Evolutionary conservation across 2,888 invertebrate species (phyloP), one percentile per base, ranked within the genome.

Genomic region (Athrips mouffetella): DNA sequence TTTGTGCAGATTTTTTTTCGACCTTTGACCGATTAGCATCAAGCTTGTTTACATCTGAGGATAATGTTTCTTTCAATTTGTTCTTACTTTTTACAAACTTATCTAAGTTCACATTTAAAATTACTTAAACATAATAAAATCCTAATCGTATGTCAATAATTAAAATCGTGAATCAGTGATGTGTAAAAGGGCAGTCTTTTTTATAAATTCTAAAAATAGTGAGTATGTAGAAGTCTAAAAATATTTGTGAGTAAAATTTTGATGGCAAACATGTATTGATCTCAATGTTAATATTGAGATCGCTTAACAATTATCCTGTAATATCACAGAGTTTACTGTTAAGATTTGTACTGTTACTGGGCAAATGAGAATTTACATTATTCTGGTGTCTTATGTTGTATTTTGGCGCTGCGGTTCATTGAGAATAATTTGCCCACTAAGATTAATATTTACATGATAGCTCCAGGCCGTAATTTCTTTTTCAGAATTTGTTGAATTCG

Each of bases 111-210:
- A 13, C 16, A 37, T 20, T 25, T 40, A 40, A 25, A 40, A 25
- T 3, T 40, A 25, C 23, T 23, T 40, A 23, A 25, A 25, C n/a
- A 25, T 39, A 39, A 11, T 39, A 10, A 23, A 31, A 31, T 30
- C 21, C n/a, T 44, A 44, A 33, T 35, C 11, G 11, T 25, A 8
- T 39, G n/a, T 46, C 37, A 5, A 27, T 11, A 46, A 39, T 46
- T 27, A 46, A 11, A 40, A 40, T 40, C 25, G 3, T 40, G 40
- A 25, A 46, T 18, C 27, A 50, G 53, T 53, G 53, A 53, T 53
- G 53, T 51, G 29, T 51, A 53, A 45, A 46, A 42, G 33, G n/a
- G 31, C 53, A 50, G 53, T 53, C 51, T 53, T 49, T 16, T 30
- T 40, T 37, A 18, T 37, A 37, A 37, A 42, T 45, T 39, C 35